Evolutionary conservation across 2,888 invertebrate species (phyloP).

Genomic region (Orchestes rusci): DNA sequence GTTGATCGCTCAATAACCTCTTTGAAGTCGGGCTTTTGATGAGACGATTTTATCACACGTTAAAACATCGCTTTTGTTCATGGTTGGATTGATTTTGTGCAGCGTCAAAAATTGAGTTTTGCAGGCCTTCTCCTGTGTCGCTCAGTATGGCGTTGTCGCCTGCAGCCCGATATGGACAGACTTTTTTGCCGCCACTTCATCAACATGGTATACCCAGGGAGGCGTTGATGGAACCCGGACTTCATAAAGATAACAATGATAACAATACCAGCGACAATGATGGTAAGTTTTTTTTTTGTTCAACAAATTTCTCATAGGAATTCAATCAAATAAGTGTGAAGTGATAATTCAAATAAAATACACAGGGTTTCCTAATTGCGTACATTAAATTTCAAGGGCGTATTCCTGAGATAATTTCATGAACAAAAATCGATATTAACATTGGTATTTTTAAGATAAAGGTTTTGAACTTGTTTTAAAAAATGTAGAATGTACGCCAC

Average conservation of each 20-base stretch:
- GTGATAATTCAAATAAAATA: too few species aligned
- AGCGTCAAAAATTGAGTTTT: slow-evolving; percentile 29
- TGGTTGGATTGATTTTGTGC: slow-evolving; percentile 17
- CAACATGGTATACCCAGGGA: slow-evolving; percentile 38
- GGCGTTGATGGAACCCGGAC: slow-evolving; percentile 44
- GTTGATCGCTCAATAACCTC: too few species aligned
- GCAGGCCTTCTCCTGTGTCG: slow-evolving; percentile 76
- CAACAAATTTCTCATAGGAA: too few species aligned
- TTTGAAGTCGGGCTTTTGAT: too few species aligned
- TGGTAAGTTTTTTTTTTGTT: slow-evolving; percentile 44
- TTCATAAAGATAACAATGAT: slow-evolving; percentile 42
- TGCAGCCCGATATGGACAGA: slow-evolving; percentile 60
- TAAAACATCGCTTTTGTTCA: slow-evolving; percentile 31
- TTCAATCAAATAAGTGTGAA: too few species aligned
- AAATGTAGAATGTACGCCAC: too few species aligned
- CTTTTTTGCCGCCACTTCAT: slow-evolving; percentile 49
- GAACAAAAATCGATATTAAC: too few species aligned
- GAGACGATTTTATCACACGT: slow-evolving; percentile 33
- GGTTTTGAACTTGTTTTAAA: too few species aligned
- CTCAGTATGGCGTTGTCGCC: slow-evolving; percentile 56
- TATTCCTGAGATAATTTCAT: too few species aligned
- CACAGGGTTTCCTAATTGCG: too few species aligned
- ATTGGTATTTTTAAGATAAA: too few species aligned
- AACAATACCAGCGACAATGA: slow-evolving; percentile 54
- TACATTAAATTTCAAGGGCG: too few species aligned